A percentile compares a stretch with the other conserved stretches of the same genome.
Conservation (phyloP, 1,140 invertebrate genomes). For the Pemphigus obesinymphae region DNA sequence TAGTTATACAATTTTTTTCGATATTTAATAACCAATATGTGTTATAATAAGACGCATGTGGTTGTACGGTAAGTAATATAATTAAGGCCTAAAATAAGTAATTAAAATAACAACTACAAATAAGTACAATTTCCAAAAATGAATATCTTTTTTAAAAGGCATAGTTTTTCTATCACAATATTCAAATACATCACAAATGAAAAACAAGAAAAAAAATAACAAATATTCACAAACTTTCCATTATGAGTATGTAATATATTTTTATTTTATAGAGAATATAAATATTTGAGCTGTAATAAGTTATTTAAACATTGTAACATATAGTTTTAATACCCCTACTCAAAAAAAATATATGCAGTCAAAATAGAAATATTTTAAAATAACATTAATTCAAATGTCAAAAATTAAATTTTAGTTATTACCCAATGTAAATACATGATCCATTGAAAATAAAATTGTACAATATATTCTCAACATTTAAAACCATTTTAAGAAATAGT, state of each 20-base stretch:
- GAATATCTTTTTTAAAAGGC: neutral
- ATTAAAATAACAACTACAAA: neutral
- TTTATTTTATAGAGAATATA: neutral
- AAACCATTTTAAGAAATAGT: neutral
- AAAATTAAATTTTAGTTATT: neutral
- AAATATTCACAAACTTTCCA: neutral
- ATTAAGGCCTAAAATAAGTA: neutral
- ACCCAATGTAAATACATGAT: neutral
- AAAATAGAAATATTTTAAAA: neutral
- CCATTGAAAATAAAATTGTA: neutral
- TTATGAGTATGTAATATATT: neutral
- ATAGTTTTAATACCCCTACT: neutral
- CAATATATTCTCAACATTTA: neutral
- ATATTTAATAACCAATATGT: neutral
- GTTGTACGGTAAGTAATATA: neutral
- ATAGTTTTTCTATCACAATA: conserved; percentile 20
- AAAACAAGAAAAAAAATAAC: neutral
- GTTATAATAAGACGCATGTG: neutral
- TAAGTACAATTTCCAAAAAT: conserved; percentile 15
- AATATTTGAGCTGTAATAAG: conserved; percentile 3
- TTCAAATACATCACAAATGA: conserved; percentile 21
- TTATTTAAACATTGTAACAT: neutral
- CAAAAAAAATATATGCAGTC: neutral
- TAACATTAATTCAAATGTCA: neutral
- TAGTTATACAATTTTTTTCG: neutral